Evolutionary conservation across 1,140 invertebrate species (phyloP).

Genomic region (Lethocerus indicus): DNA sequence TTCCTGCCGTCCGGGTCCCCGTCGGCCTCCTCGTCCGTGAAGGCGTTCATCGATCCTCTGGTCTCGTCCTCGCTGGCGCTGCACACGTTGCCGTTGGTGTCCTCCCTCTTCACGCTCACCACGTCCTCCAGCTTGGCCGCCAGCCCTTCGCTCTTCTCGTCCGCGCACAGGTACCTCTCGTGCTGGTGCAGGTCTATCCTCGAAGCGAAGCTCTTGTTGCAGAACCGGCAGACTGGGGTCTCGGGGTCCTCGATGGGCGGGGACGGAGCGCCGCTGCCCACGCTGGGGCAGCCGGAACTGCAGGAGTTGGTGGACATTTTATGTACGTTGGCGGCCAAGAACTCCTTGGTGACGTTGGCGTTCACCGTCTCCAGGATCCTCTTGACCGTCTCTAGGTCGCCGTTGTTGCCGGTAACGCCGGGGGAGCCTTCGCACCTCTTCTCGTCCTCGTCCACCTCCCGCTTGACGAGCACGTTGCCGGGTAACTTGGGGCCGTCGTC

Average conservation of each 20-base stretch:
- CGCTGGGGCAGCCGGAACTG: conserved; percentile 24
- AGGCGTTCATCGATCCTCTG: conserved; percentile 25
- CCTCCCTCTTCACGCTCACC: conserved; percentile 26
- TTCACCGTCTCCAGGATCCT: conserved; percentile 59
- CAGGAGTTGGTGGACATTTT: conserved; percentile 33
- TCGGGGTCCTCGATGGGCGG: conserved; percentile 20
- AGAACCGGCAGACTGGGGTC: conserved; percentile 35
- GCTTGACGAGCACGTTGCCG: too few species aligned
- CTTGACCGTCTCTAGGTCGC: conserved; percentile 42
- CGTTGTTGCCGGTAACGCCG: too few species aligned
- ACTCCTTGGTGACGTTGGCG: conserved; percentile 54
- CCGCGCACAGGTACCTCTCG: conserved; percentile 35
- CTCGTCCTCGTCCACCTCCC: too few species aligned
- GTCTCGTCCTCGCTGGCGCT: conserved; percentile 30
- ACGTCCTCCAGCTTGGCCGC: conserved; percentile 40
- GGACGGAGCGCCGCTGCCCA: too few species aligned
- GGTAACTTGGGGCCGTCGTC: too few species aligned
- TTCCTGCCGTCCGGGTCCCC: conserved; percentile 49
- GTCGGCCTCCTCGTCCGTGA: conserved; percentile 30
- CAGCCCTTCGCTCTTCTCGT: conserved; percentile 30
- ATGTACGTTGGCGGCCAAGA: conserved; percentile 48
- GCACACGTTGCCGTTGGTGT: conserved; percentile 27
- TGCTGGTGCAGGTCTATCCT: conserved; percentile 56
- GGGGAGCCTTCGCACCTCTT: too few species aligned
- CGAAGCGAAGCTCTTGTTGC: conserved; percentile 35